Evolutionary conservation across 1,140 invertebrate species (phyloP), one percentile per base, ranked within the genome.

Genomic region (Cydia amplana): DNA sequence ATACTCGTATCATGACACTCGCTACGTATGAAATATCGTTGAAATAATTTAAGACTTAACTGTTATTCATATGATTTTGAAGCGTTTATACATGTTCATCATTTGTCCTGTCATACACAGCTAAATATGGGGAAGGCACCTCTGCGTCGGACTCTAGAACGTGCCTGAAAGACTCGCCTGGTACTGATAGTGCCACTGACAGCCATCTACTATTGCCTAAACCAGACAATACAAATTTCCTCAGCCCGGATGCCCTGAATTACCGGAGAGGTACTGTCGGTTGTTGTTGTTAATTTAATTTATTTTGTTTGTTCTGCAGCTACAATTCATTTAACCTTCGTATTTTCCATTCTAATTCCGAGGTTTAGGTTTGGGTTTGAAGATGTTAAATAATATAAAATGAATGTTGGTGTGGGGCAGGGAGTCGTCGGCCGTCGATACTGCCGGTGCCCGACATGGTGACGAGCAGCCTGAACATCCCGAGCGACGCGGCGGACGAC

Each of bases 391-490:
- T 36, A 28, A 12, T 43, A 46, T 46, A 46, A 16, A 46, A 16
- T 46, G 12, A 16, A 14, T 46, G 12, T 46, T 40, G 7, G 36
- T 10, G 36, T 40, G 36, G 12, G 36, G 28, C 82, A 96, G 96
- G 97, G n/a, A 97, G 96, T 80, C 93, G 97, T 81, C 92, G 97
- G 77, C 97, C 97, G 1, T 97, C 96, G 76, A 98, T 98, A 75
- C 90, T 98, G 63, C 97, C 97, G 16, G 97, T 98, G 1, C 97
- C 97, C 1, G 97, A 98, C 85, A 97, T 97, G 96, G 94, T 97
- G 79, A 97, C 96, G 6, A 96, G 95, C 46, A 96, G 95, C 23
- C 93, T 97, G 70, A 96, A 96, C 85, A 95, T 97, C 73, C 94
- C 96, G 0, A 94, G 95, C 25, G 95, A 95, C 78, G 95, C 95